phyloP scores from a whole-genome alignment of 2,797 vertebrate species.

The Aphelocoma californica region DNA sequence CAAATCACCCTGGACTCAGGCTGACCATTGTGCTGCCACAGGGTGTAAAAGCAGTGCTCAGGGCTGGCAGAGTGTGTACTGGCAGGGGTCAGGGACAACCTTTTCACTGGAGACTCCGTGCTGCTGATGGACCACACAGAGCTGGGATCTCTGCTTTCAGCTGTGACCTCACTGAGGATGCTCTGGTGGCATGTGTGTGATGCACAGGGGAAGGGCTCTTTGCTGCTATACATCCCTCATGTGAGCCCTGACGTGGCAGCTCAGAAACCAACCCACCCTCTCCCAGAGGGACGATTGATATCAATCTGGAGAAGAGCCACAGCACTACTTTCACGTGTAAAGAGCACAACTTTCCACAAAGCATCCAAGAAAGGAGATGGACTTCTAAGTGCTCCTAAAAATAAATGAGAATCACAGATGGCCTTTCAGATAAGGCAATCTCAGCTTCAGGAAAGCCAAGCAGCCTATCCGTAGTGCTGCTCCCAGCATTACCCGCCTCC shows the following conservation, averaged over 20 bases:
- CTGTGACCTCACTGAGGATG: background rate
- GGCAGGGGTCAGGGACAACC: too few relatives aligned
- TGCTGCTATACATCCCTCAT: rapidly evolving
- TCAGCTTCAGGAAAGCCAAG: constrained; percentile 9
- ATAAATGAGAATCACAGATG: constrained; percentile 45
- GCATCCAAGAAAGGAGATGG: constrained; percentile 52
- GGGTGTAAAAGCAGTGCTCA: background rate
- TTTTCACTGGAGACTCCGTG: background rate
- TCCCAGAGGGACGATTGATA: background rate
- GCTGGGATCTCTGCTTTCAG: background rate
- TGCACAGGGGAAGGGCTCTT: background rate
- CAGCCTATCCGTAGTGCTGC: background rate
- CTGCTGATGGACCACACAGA: background rate
- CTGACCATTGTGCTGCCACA: background rate
- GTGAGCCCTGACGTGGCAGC: background rate
- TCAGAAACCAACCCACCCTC: constrained; percentile 2
- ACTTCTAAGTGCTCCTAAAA: constrained; percentile 47
- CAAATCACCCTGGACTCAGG: background rate
- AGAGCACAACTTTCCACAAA: constrained; percentile 43
- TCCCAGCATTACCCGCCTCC: background rate
- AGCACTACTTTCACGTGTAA: background rate
- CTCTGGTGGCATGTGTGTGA: rapidly evolving
- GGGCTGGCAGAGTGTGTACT: background rate
- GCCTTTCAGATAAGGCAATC: constrained; percentile 52
- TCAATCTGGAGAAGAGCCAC: constrained; percentile 18